phyloP scores from a whole-genome alignment of 1,140 invertebrate genomes.

The Calliopsis andreniformis region DNA sequence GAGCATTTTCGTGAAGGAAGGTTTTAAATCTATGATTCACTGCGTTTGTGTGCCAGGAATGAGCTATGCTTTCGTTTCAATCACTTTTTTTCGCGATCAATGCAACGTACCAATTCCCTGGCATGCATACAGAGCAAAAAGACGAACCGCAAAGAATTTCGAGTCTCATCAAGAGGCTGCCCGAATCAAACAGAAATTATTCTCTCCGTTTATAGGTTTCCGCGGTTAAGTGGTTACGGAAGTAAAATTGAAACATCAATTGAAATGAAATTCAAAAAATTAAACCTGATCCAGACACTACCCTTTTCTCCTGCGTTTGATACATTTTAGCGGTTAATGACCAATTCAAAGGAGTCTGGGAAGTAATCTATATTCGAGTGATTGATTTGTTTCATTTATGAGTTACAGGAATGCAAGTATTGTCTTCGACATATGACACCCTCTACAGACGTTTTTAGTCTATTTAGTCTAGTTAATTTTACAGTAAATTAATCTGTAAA shows the following conservation, averaged over 20 bases:
- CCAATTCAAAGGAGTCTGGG: neutral
- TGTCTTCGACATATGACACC: too few relatives aligned
- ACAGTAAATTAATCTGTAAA: too few relatives aligned
- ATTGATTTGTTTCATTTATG: too few relatives aligned
- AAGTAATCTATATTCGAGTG: too few relatives aligned
- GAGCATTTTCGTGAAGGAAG: neutral
- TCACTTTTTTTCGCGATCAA: neutral
- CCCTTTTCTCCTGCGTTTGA: neutral
- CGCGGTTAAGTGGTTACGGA: slow-evolving; percentile 27
- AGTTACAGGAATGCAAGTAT: too few relatives aligned
- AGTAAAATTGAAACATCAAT: slow-evolving; percentile 42
- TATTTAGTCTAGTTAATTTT: too few relatives aligned
- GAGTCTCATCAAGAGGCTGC: slow-evolving; percentile 24
- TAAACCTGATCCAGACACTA: slow-evolving; percentile 9
- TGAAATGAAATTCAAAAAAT: neutral
- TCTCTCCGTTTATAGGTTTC: slow-evolving; percentile 28
- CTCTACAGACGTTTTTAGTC: too few relatives aligned
- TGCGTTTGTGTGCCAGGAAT: neutral
- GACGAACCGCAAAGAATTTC: slow-evolving; percentile 11
- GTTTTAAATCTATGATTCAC: neutral
- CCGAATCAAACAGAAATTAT: slow-evolving; percentile 38
- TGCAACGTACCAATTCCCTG: neutral
- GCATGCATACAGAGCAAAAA: neutral
- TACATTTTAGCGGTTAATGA: neutral
- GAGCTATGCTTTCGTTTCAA: neutral